phyloP scores from a whole-genome alignment of 2,888 invertebrate genomes.

The Yponomeuta cagnagella region DNA sequence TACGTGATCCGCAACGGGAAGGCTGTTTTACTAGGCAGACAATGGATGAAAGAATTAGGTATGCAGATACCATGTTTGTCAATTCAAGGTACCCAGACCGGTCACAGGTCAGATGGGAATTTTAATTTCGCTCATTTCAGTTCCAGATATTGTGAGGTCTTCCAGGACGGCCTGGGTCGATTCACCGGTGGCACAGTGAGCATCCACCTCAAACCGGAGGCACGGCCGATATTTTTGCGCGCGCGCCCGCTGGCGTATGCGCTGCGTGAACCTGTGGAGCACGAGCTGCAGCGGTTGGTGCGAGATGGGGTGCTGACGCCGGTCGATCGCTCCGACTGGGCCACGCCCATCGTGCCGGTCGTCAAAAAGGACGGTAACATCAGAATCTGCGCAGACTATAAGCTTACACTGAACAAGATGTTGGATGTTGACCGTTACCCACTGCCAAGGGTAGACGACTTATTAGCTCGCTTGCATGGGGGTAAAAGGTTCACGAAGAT shows the following conservation, averaged over 20 bases:
- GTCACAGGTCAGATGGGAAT: not conserved
- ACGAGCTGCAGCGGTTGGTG: constrained; percentile 22
- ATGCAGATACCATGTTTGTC: constrained; percentile 12
- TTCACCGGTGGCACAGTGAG: constrained; percentile 26
- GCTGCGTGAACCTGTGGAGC: constrained; percentile 17
- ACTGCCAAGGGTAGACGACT: too few relatives aligned
- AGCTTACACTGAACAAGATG: too few relatives aligned
- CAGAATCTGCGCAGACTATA: constrained; percentile 17
- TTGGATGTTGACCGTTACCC: too few relatives aligned
- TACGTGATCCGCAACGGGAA: not conserved
- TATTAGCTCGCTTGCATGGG: too few relatives aligned
- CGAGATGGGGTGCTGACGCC: constrained; percentile 20
- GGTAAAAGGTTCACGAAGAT: too few relatives aligned
- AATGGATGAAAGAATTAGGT: constrained; percentile 21
- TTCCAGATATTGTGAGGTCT: constrained; percentile 27
- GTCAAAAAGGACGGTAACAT: constrained; percentile 28
- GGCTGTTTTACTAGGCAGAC: constrained; percentile 23
- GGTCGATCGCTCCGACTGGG: too few relatives aligned
- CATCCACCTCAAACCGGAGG: constrained; percentile 15
- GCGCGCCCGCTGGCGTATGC: constrained; percentile 17
- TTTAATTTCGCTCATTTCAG: constrained; percentile 16
- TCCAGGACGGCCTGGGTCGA: constrained; percentile 27
- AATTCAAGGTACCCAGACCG: too few relatives aligned
- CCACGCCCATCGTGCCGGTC: constrained; percentile 27
- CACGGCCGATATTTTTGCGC: constrained; percentile 13